These are phyloP conservation scores for Nasonia oneida DNA, from an alignment of 2,888 invertebrate species.

Conservation along the genomic window DNA sequence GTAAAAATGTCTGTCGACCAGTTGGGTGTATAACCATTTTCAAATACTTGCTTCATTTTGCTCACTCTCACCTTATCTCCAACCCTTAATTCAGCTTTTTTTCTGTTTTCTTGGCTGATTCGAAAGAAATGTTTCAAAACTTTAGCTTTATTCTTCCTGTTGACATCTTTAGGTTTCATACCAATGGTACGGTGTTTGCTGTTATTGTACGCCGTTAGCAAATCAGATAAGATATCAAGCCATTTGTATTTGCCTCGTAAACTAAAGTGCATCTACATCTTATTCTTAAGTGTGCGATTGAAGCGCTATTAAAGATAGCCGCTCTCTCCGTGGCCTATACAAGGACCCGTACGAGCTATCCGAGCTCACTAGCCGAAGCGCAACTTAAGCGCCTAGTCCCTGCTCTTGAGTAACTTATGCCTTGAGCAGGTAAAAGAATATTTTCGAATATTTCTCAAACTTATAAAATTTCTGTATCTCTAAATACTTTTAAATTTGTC, in stretches of 20 bases:
- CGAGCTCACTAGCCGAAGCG: too few species aligned
- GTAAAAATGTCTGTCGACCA: slow-evolving; percentile 74
- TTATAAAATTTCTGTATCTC: too few species aligned
- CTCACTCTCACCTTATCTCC: slow-evolving; percentile 1
- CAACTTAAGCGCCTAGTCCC: too few species aligned
- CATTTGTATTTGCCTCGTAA: not conserved
- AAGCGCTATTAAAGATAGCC: not conserved
- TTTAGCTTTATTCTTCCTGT: not conserved
- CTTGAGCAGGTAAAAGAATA: too few species aligned
- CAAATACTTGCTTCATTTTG: slow-evolving; percentile 65
- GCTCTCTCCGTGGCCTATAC: too few species aligned
- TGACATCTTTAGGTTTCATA: not conserved
- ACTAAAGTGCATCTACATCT: not conserved
- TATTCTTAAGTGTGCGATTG: not conserved
- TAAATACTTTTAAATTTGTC: too few species aligned
- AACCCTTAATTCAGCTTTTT: not conserved
- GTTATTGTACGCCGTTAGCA: not conserved
- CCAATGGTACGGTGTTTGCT: not conserved
- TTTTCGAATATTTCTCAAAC: too few species aligned
- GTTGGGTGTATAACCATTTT: slow-evolving; percentile 73
- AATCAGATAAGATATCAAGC: not conserved
- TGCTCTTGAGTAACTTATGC: too few species aligned
- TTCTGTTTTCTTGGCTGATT: not conserved
- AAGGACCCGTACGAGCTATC: too few species aligned
- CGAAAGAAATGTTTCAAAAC: not conserved